phyloP scores from a whole-genome alignment of 2,113 vertebrate genomes.

The Lates calcarifer region DNA sequence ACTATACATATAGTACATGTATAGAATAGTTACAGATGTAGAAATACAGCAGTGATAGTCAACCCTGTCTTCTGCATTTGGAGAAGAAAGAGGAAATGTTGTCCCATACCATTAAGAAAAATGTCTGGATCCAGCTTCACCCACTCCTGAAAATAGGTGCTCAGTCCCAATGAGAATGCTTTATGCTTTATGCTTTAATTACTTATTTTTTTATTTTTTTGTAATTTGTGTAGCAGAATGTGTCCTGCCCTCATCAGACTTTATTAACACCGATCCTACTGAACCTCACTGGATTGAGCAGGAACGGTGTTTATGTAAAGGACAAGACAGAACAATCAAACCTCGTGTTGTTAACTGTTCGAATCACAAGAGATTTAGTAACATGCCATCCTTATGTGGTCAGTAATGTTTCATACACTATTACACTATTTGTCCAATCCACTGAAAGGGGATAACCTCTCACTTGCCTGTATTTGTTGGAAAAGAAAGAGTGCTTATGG shows the following conservation, averaged over 20 bases:
- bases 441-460: slow-evolving; percentile 26
- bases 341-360: neutral
- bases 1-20: too few relatives aligned
- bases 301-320: neutral
- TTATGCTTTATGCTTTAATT: too few relatives aligned
- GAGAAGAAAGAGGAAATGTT: too few relatives aligned
- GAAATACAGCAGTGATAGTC: too few relatives aligned
- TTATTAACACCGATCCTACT: slow-evolving; percentile 25
- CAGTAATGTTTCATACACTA: neutral
- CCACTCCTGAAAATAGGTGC: too few relatives aligned
- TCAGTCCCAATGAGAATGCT: too few relatives aligned
- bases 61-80: too few relatives aligned
- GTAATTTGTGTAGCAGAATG: too few relatives aligned
- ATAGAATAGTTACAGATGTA: too few relatives aligned
- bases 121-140: too few relatives aligned
- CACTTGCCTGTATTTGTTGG: neutral
- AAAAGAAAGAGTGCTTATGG: neutral
- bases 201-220: too few relatives aligned
- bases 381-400: neutral
- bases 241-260: slow-evolving; percentile 1
- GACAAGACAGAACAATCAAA: neutral
- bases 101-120: too few relatives aligned
- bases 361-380: neutral
- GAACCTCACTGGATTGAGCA: slow-evolving; percentile 43
- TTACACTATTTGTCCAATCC: slow-evolving; percentile 25